Percentiles rank a stretch among this genome's conserved stretches.
Conservation (phyloP, 2,113 vertebrate species). For the Ondatra zibethicus region DNA sequence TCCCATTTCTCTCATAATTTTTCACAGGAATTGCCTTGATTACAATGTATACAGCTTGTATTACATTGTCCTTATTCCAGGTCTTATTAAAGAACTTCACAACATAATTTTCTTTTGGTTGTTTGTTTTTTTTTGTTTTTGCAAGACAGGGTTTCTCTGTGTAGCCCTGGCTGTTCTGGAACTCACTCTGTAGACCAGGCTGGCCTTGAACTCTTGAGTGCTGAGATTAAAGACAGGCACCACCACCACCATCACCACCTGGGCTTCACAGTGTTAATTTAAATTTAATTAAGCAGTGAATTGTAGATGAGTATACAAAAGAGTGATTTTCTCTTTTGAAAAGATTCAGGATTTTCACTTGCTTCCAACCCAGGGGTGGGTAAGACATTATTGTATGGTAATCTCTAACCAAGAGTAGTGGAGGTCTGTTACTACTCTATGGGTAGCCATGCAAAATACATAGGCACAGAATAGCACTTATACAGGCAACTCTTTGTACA, state of each 20-base stretch:
- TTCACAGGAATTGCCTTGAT: constrained; percentile 27
- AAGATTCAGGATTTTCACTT: constrained; percentile 42
- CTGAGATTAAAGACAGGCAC: no score
- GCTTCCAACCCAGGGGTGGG: background rate
- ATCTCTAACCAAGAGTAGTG: constrained; percentile 5
- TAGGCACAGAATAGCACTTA: constrained; percentile 34
- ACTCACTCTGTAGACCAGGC: no score
- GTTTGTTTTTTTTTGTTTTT: no score
- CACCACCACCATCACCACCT: no score
- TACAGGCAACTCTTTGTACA: constrained; percentile 33
- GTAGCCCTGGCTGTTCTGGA: no score
- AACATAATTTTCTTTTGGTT: background rate
- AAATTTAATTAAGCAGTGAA: background rate
- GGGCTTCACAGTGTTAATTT: constrained; percentile 17
- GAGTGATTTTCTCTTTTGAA: no score
- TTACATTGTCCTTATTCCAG: background rate
- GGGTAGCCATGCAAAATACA: background rate
- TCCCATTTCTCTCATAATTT: constrained; percentile 25
- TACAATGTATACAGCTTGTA: background rate
- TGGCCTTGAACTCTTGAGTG: no score
- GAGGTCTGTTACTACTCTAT: background rate
- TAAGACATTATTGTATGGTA: background rate
- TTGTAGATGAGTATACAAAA: constrained; percentile 23
- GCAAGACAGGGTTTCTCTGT: no score
- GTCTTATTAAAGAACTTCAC: background rate